Evolutionary conservation across 2,797 vertebrate genomes (phyloP).

Genomic region (Perodicticus potto): DNA sequence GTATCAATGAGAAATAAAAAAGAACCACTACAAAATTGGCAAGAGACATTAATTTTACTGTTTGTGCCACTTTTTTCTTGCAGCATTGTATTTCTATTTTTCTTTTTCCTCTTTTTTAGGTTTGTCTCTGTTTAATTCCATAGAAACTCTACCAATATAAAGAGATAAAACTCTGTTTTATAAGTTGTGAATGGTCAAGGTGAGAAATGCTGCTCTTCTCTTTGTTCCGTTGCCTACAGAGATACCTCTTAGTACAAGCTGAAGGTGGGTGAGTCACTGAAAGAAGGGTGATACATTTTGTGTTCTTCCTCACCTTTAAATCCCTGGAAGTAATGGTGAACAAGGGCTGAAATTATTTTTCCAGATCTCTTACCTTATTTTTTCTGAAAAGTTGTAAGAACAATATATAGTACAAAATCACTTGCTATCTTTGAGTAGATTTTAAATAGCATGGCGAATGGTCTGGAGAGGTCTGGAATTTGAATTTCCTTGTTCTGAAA

Average conservation of each 20-base stretch:
- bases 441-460: slow-evolving; percentile 25
- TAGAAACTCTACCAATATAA: neutral
- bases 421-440: neutral
- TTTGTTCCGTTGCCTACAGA: neutral
- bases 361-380: neutral
- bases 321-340: neutral
- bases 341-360: slow-evolving; percentile 38
- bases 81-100: neutral
- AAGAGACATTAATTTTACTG: slow-evolving; percentile 36
- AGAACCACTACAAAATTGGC: slow-evolving; percentile 26
- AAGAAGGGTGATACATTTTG: neutral
- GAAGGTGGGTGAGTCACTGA: neutral
- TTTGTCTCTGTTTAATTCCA: slow-evolving; percentile 29
- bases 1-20: slow-evolving; percentile 13
- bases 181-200: neutral
- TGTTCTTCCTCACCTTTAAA: slow-evolving; percentile 28
- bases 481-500: slow-evolving; percentile 31
- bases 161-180: neutral
- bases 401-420: neutral
- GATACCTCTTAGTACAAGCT: neutral
- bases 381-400: slow-evolving; percentile 2
- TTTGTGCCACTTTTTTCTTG: neutral
- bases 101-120: neutral
- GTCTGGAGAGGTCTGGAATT: neutral
- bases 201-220: neutral